Base-by-base conservation (phyloP, 2,797 vertebrate genomes). In the Enteromius argenteus region DNA sequence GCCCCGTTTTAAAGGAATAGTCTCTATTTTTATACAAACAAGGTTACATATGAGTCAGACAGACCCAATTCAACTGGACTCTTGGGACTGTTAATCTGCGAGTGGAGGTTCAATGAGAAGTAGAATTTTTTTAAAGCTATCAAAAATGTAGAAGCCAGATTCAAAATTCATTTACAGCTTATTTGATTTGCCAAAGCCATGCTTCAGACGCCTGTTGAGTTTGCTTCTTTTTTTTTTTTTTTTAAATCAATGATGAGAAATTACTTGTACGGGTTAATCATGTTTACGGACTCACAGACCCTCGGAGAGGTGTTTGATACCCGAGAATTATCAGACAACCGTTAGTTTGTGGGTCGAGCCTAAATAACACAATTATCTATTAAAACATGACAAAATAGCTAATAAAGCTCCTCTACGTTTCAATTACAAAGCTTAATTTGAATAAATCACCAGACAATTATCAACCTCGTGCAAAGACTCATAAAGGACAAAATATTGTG, bases 21-120 rank as follows among this genome's bases (percentile, higher is more conserved):
- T 92, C 90, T 94, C 91, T 95, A 95, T 96, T 96, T 96, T 95
- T 96, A 91, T 95, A 95, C 84, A 87, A 89, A 91, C 87, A 49
- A 85, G 88, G 82, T 91, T 86, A 91, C 87, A 89, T 88, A 89
- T 88, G 90, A 86, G 84, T 91, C 80, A 89, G 9, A 86, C 75
- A 92, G 86, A 87, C 91, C 88, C 74, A 71, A 81, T 89, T 86
- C 75, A 81, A 84, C 76, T 71, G 84, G 86, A 86, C 88, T 87
- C 87, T 84, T 80, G 85, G 81, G 85, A 89, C 90, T 91, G 89
- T 93, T 92, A 91, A 91, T 89, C 64, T 84, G 86, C 67, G 53
- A 89, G 51, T 79, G 77, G 71, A 92, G 85, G 90, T 84, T 74
- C 89, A 78, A 72, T 42, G 23, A 51, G 19, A 72, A 19, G 53